These are phyloP conservation scores for Chrysomela aeneicollis DNA, from an alignment of 2,888 invertebrate species.

Conservation along the genomic window DNA sequence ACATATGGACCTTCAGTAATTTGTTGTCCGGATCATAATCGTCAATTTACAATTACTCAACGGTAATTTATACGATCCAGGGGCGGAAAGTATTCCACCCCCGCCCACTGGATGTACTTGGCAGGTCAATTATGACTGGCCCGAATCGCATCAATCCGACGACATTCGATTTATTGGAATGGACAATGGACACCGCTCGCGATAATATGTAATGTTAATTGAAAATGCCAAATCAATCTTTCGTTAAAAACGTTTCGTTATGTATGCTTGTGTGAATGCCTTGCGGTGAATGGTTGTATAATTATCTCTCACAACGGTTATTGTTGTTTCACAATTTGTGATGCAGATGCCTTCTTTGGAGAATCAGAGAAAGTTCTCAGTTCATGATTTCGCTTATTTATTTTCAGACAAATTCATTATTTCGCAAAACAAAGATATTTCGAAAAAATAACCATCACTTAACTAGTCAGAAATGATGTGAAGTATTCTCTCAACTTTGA, in stretches of 20 bases:
- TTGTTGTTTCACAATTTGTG: not conserved
- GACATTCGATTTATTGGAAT: constrained; percentile 15
- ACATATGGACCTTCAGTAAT: not conserved
- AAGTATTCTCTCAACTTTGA: no score
- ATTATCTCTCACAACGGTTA: not conserved
- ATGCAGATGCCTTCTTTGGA: no score
- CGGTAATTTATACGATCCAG: constrained; percentile 5
- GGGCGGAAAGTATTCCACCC: constrained; percentile 14
- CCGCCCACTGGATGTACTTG: constrained; percentile 12
- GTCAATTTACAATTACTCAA: constrained; percentile 2
- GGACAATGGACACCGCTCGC: constrained; percentile 12
- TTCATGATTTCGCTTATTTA: no score
- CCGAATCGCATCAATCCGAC: constrained; percentile 14
- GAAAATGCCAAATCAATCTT: constrained; percentile 21
- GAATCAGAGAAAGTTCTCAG: no score
- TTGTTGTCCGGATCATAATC: not conserved
- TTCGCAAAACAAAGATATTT: no score
- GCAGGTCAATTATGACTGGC: constrained; percentile 21
- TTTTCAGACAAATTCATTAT: no score
- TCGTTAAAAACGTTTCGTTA: not conserved
- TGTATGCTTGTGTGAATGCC: not conserved
- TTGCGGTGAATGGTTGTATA: not conserved
- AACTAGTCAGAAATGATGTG: no score
- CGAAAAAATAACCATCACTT: no score
- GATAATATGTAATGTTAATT: constrained; percentile 14